These are phyloP conservation scores for Nyctereutes procyonoides DNA, from an alignment of 2,113 vertebrate species.

Conservation along the genomic window DNA sequence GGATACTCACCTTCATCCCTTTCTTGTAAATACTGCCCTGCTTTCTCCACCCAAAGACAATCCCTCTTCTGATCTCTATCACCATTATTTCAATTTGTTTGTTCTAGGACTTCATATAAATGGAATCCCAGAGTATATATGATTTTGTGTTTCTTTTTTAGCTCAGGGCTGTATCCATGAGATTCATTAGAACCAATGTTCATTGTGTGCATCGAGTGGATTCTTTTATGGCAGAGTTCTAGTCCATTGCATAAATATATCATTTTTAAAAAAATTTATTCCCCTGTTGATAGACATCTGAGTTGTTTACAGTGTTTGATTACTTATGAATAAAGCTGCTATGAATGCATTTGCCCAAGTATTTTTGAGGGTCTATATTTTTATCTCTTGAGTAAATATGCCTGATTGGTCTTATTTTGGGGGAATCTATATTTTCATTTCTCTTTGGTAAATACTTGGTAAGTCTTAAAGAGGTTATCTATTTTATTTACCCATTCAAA, in stretches of 20 bases:
- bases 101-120: not conserved
- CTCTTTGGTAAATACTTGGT: not conserved
- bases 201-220: not conserved
- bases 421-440: not conserved
- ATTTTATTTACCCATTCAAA: slow-evolving; percentile 14
- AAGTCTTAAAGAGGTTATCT: not conserved
- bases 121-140: not conserved
- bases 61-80: not conserved
- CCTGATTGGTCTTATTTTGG: not conserved
- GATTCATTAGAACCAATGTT: not conserved
- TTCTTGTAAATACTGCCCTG: not conserved
- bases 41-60: not conserved
- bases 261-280: not conserved
- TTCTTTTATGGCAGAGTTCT: not conserved
- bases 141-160: not conserved
- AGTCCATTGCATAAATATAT: not conserved
- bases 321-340: not conserved
- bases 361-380: not conserved
- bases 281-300: not conserved
- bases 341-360: not conserved
- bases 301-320: not conserved
- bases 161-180: not conserved
- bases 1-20: not conserved
- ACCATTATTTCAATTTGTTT: not conserved
- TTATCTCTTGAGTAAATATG: slow-evolving; percentile 31